phyloP scores from a whole-genome alignment of 2,797 vertebrate genomes.

The Cyprinella venusta region DNA sequence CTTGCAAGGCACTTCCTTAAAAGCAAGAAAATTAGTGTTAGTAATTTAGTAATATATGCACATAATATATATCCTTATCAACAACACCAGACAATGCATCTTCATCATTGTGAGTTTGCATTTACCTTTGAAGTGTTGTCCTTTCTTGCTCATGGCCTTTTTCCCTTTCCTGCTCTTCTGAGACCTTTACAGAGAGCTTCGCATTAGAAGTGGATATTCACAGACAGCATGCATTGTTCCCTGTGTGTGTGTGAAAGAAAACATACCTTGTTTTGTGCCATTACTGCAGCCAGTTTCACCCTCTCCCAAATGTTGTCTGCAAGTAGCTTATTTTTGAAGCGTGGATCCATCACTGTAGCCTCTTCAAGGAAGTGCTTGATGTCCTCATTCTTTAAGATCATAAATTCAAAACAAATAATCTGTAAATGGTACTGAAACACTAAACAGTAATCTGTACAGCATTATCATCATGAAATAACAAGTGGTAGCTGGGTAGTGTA shows the following conservation, averaged over 20 bases:
- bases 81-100: neutral
- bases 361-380: slow-evolving; percentile 13
- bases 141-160: neutral
- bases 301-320: too few species aligned
- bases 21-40: neutral
- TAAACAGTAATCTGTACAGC: neutral
- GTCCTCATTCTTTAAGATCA: neutral
- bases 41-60: neutral
- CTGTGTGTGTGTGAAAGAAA: neutral
- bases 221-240: too few species aligned
- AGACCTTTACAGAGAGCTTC: neutral
- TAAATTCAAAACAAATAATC: neutral
- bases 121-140: neutral
- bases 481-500: neutral
- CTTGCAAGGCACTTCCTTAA: neutral
- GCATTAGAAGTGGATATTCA: neutral
- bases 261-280: neutral
- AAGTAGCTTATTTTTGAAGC: too few species aligned
- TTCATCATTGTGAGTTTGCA: neutral
- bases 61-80: neutral
- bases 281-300: too few species aligned
- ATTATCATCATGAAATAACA: too few species aligned
- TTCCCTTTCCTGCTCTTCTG: neutral
- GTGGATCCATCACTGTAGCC: neutral
- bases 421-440: neutral